Percentiles rank a stretch among this genome's conserved stretches.
These are phyloP conservation scores for Riptortus pedestris DNA, from an alignment of 1,140 invertebrate species.

Conservation along the genomic window DNA sequence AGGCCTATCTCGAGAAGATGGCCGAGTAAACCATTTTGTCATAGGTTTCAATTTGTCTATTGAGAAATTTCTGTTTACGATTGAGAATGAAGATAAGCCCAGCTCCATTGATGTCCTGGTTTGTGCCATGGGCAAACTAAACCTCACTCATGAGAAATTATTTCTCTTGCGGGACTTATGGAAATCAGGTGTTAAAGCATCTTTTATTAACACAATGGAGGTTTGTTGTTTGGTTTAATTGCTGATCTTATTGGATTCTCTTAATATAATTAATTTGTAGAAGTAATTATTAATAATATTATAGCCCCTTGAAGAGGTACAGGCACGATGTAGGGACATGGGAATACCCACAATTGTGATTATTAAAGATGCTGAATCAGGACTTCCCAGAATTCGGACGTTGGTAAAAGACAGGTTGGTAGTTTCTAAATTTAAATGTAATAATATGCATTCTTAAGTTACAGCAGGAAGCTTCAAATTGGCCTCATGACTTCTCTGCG, in stretches of 20 bases:
- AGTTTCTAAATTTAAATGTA: too few relatives aligned
- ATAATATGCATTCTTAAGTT: too few relatives aligned
- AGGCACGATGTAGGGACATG: conserved; percentile 51
- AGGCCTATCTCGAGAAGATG: conserved; percentile 35
- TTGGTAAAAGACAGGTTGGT: conserved; percentile 45
- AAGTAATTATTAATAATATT: too few relatives aligned
- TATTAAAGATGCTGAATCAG: conserved; percentile 53
- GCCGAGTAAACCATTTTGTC: conserved; percentile 45
- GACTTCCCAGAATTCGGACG: conserved; percentile 46
- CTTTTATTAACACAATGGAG: conserved; percentile 42
- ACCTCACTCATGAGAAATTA: conserved; percentile 51
- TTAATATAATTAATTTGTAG: too few relatives aligned
- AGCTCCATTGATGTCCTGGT: conserved; percentile 53
- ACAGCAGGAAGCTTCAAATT: too few relatives aligned
- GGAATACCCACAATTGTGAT: conserved; percentile 54
- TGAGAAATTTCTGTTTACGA: conserved; percentile 51
- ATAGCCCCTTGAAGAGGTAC: conserved; percentile 51
- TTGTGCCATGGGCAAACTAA: conserved; percentile 46
- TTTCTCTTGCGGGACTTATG: conserved; percentile 48
- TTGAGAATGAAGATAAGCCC: conserved; percentile 40
- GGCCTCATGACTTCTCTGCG: too few relatives aligned
- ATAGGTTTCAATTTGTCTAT: conserved; percentile 66
- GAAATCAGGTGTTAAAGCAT: conserved; percentile 44
- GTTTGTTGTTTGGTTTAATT: conserved; percentile 32
- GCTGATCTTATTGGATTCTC: too few relatives aligned